Base-by-base conservation (phyloP, 2,888 invertebrate genomes). In the Barypeithes pellucidus region DNA sequence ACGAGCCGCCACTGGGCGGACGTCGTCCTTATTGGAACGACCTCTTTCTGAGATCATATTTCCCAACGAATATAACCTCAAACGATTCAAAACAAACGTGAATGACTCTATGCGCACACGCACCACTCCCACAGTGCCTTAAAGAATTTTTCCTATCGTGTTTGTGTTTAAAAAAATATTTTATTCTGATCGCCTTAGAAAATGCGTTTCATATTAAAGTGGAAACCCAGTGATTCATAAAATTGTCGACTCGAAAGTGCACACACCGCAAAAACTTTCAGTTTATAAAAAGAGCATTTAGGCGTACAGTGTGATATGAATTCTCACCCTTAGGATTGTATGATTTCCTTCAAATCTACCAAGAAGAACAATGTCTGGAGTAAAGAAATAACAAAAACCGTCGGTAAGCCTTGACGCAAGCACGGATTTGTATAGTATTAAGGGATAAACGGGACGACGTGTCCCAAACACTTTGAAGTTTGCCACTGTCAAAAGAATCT, bases 391-490 rank as follows among this genome's bases (percentile, higher is more conserved):
- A 81, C 79, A 78, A 80, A 80, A 81, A 81, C 80, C 80, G 80
- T 81, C 81, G 84, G 84, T 85, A 84, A 85, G 84, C 85, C 82
- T 78, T 81, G 76, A 82, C 82, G 83, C 84, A 82, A 65, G 83
- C 81, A 73, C 77, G 84, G 85, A 85, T 85, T 85, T 85, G 83
- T 82, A 82, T 79, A 83, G 84, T 79, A 85, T 85, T 84, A 84
- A 83, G 83, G 85, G 84, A 85, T 85, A 82, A 82, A 80, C 84
- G 83, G 82, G 80, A 84, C 80, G 79, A 83, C 83, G 84, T 84
- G 84, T 84, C 80, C 82, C 80, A 77, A 65, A 74, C 81, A 85
- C 85, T 86, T 85, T 85, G 86, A 86, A 84, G 85, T 85, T 76
- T 80, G 80, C 81, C 81, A 80, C 82, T 81, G 83, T 85, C 84